Percentiles rank a stretch among this genome's conserved stretches.
phyloP scores from a whole-genome alignment of 2,888 invertebrate genomes.

The Napeogenes sylphis region DNA sequence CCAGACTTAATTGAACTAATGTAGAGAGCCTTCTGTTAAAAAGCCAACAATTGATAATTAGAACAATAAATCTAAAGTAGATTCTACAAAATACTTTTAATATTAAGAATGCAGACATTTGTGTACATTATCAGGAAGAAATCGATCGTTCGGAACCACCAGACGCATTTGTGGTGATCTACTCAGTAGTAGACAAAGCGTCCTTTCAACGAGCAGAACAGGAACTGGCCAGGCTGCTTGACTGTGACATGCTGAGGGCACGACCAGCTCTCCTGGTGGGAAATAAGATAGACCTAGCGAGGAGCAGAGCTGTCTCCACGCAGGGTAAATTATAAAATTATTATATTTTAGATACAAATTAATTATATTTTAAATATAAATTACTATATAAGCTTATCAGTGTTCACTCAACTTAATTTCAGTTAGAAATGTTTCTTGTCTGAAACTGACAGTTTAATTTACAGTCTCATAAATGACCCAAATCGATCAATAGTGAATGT shows the following conservation, averaged over 20 bases:
- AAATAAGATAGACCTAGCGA: constrained; percentile 95
- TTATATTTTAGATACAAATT: too few species aligned
- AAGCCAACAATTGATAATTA: too few species aligned
- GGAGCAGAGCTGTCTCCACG: constrained; percentile 91
- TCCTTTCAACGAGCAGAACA: constrained; percentile 91
- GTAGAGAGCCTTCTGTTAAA: too few species aligned
- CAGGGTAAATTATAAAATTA: constrained; percentile 82
- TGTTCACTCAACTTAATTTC: background rate
- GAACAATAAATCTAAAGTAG: too few species aligned
- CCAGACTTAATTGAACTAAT: too few species aligned
- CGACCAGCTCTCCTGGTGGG: constrained; percentile 92
- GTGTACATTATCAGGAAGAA: constrained; percentile 78
- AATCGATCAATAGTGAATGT: constrained; percentile 6
- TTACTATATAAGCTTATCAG: too few species aligned
- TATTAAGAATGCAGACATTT: too few species aligned
- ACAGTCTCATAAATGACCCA: constrained; percentile 7
- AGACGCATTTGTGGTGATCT: constrained; percentile 92
- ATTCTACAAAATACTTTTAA: too few species aligned
- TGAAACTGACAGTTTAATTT: constrained; percentile 28
- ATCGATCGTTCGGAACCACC: constrained; percentile 83
- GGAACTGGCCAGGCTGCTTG: constrained; percentile 86
- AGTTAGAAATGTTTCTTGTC: constrained; percentile 8
- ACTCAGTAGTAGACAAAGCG: constrained; percentile 93
- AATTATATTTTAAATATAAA: too few species aligned
- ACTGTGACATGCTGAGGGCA: constrained; percentile 85